Evolutionary conservation across 2,797 vertebrate genomes (phyloP), one percentile per base, ranked within the genome.

Genomic region (Australoheros facetus): DNA sequence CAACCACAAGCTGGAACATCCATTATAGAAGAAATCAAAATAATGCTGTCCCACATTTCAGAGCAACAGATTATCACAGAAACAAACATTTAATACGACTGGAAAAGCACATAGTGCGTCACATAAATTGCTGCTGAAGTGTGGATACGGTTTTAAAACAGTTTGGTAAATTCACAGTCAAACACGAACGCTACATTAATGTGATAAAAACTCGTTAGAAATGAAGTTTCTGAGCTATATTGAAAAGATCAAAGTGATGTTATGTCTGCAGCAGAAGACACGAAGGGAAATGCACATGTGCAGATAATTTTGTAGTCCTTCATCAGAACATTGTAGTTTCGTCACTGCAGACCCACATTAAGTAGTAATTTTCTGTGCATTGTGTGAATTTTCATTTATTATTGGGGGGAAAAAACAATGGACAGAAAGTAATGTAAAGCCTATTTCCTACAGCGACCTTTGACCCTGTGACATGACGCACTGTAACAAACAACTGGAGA

Each of bases 401-500:
- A 45, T 3, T 64, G 13, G 45, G 0, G 37, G 17, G 26, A 45
- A 45, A 1, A 30, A 30, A 64, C 37, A 42, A 16, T 0, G 56
- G 1, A 32, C 1, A 58, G 32, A 57, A 1, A 17, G 16, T 19
- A 32, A 58, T 17, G 58, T 39, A 3, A 64, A 26, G 57, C 57
- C 48, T 21, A 56, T 59, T 66, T 83, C 82, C 59, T 70, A 55
- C 45, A 75, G 34, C 71, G 74, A 78, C 76, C 78, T 64, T 64
- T 42, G 59, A 64, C 37, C 58, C 60, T 45, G 37, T 45, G 37
- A 21, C 37, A 26, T 3, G 1, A 26, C 7, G 16, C 4, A 26
- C 8, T 7, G 0, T 42, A 9, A 16, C 16, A 62, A 62, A 14
- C 11, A 39, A 39, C 59, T 39, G 39, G 21, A n/a, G 34, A 39